Conservation (phyloP, 2,888 invertebrate species). For the Plutella xylostella region DNA sequence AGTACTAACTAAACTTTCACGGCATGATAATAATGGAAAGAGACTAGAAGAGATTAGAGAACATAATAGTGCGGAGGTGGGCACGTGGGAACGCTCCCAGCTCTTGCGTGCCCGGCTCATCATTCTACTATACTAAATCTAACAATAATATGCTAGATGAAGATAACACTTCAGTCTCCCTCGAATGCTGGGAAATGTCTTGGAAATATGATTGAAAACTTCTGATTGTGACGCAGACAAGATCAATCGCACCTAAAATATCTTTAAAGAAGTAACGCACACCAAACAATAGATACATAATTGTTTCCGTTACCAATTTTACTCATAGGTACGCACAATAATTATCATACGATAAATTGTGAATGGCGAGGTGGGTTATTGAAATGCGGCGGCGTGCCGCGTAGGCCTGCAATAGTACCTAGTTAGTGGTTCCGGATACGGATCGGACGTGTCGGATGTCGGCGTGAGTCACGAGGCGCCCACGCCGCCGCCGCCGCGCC, state of each 20-base stretch:
- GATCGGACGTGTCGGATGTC: constrained; percentile 71
- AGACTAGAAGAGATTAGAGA: constrained; percentile 64
- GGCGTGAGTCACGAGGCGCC: constrained; percentile 65
- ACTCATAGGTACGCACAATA: constrained; percentile 1
- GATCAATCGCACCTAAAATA: not conserved
- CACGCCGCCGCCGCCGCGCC: constrained; percentile 33
- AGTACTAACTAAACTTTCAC: constrained; percentile 46
- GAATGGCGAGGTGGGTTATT: constrained; percentile 34
- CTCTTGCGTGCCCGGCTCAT: constrained; percentile 58
- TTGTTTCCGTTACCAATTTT: not conserved
- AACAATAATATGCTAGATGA: constrained; percentile 61
- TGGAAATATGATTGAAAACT: not conserved
- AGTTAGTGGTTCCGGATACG: constrained; percentile 69
- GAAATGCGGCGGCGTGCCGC: constrained; percentile 40
- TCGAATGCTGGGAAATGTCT: constrained; percentile 21
- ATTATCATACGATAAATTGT: constrained; percentile 14
- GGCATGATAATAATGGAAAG: constrained; percentile 61
- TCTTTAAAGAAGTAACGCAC: not conserved
- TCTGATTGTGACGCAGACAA: not conserved
- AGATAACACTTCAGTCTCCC: constrained; percentile 39
- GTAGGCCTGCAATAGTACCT: constrained; percentile 52
- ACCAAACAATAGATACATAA: not conserved
- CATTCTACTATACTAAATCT: constrained; percentile 56
- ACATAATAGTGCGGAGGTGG: constrained; percentile 68
- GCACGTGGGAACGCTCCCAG: constrained; percentile 69